Percentiles rank a stretch among this genome's conserved stretches.
Evolutionary conservation across 35 echinoderm and acorn worm genomes (phyloP).

Genomic region (Heliocidaris tuberculata): DNA sequence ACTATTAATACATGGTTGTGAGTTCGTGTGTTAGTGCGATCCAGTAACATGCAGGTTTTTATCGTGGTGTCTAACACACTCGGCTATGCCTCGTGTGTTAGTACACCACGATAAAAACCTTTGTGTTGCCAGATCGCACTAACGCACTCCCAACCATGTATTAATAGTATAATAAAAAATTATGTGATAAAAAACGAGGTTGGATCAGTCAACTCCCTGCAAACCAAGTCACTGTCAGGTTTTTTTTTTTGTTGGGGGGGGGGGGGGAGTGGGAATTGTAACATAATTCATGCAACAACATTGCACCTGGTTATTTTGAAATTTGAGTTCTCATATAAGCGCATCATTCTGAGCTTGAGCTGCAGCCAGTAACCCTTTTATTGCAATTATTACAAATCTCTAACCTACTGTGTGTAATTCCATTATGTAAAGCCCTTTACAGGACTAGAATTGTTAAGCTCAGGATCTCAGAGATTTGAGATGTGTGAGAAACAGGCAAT

Average conservation of each 20-base stretch:
- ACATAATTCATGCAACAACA: constrained; percentile 2
- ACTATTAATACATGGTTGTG: too few relatives aligned
- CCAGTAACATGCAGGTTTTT: too few relatives aligned
- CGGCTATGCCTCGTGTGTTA: too few relatives aligned
- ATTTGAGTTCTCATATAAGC: neutral
- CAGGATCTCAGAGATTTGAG: neutral
- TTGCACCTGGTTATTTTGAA: constrained; percentile 17
- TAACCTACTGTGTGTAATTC: neutral
- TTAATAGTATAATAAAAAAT: too few relatives aligned
- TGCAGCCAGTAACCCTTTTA: neutral
- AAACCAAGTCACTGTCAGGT: neutral
- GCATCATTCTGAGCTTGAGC: neutral
- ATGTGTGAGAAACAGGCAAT: neutral
- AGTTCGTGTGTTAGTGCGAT: too few relatives aligned
- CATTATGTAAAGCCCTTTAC: neutral
- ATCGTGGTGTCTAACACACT: too few relatives aligned
- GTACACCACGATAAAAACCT: too few relatives aligned
- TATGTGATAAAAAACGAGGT: neutral
- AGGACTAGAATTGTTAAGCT: neutral
- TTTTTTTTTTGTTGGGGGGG: too few relatives aligned
- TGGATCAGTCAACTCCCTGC: neutral
- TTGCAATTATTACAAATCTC: neutral
- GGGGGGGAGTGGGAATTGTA: neutral
- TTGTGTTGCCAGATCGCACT: too few relatives aligned
- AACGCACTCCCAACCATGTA: too few relatives aligned